These are phyloP conservation scores for Mormoops blainvillei DNA, from an alignment of 2,113 vertebrate species.

Conservation along the genomic window DNA sequence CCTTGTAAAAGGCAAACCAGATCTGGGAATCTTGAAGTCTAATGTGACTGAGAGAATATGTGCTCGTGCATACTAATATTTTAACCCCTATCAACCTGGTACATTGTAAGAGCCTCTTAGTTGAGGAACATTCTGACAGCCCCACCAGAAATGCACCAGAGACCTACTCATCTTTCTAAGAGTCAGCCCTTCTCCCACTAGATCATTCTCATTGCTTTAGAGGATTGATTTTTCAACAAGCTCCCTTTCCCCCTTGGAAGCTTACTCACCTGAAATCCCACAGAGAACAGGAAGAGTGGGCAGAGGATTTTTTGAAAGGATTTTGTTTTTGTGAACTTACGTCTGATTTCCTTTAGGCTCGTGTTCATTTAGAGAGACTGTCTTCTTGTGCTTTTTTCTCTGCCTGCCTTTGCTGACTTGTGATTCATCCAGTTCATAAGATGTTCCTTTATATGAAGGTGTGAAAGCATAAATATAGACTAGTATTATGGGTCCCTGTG, in stretches of 20 bases:
- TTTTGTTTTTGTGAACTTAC: background rate
- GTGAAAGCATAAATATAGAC: constrained; percentile 36
- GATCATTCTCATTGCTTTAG: constrained; percentile 23
- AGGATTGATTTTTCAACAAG: constrained; percentile 31
- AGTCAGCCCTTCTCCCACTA: background rate
- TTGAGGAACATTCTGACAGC: background rate
- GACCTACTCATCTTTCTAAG: background rate
- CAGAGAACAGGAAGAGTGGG: background rate
- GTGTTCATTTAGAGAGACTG: constrained; percentile 22
- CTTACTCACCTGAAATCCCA: constrained; percentile 21
- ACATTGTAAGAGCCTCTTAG: background rate
- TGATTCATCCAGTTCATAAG: constrained; percentile 34
- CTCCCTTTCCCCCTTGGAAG: background rate
- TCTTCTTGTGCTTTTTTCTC: background rate
- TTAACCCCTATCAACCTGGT: background rate
- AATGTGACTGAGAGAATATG: constrained; percentile 27
- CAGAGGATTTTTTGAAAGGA: background rate
- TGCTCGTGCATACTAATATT: constrained; percentile 26
- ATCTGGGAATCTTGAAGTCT: constrained; percentile 43
- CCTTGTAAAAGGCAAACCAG: constrained; percentile 46
- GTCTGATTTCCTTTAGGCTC: constrained; percentile 22
- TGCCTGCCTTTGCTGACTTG: constrained; percentile 25
- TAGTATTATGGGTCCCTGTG: constrained; percentile 1
- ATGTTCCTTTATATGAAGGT: constrained; percentile 41
- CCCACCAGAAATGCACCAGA: background rate